Evolutionary conservation across 2,797 vertebrate genomes (phyloP).

Genomic region (Halcyon leucocephala): DNA sequence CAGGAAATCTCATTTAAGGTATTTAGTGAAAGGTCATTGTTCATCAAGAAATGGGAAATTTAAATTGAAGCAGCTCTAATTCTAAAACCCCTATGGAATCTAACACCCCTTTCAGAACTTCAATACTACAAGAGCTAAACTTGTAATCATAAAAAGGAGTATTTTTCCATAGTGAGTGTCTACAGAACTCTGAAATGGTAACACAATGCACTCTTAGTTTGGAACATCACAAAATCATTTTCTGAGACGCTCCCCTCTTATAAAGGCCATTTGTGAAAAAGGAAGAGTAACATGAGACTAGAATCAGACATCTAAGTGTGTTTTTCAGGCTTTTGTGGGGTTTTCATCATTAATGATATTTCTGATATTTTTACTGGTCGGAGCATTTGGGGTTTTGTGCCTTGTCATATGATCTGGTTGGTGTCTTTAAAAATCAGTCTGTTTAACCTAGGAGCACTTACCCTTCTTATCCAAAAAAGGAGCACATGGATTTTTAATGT

Average conservation of each 20-base stretch:
- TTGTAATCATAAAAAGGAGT: not conserved
- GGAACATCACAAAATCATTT: not conserved
- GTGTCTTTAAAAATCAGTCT: not conserved
- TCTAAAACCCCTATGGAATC: not conserved
- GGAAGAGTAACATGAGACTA: not conserved
- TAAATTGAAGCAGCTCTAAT: not conserved
- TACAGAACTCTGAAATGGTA: not conserved
- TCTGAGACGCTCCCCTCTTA: not conserved
- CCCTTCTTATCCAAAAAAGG: not conserved
- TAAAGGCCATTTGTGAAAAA: not conserved
- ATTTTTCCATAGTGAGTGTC: not conserved
- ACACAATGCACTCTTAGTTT: not conserved
- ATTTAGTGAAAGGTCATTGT: conserved; percentile 49
- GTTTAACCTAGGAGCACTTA: not conserved
- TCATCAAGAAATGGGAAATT: conserved; percentile 33
- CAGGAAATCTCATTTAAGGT: conserved; percentile 31
- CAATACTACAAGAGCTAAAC: not conserved
- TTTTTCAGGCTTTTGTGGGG: not conserved
- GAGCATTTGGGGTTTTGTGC: not conserved
- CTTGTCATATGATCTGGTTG: not conserved
- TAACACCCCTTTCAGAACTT: not conserved
- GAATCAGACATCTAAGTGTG: not conserved
- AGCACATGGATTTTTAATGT: not conserved
- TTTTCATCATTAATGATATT: not conserved
- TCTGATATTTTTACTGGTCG: not conserved